phyloP scores from a whole-genome alignment of 2,113 vertebrate genomes.

The Diadophis punctatus region DNA sequence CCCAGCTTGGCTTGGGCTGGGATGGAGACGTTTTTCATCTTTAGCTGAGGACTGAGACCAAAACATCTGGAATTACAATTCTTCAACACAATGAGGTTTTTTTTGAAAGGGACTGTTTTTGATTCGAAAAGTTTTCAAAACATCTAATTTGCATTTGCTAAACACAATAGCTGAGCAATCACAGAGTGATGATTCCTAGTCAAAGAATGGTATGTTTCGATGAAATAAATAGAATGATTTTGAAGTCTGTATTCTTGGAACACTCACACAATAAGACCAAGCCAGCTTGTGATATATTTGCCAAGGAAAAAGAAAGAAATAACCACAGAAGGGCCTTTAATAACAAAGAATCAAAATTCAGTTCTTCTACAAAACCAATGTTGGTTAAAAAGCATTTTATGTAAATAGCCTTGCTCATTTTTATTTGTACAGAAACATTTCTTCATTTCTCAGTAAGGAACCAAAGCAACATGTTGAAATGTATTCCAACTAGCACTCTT shows the following conservation, averaged over 20 bases:
- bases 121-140: neutral
- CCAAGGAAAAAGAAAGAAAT: neutral
- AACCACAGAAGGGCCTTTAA: neutral
- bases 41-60: neutral
- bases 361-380: neutral
- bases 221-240: neutral
- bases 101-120: neutral
- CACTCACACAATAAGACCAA: neutral
- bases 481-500: neutral
- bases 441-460: neutral
- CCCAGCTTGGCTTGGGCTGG: neutral
- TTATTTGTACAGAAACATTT: neutral
- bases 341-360: neutral
- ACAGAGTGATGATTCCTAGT: neutral
- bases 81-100: neutral
- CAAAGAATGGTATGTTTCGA: neutral
- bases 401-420: neutral
- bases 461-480: neutral
- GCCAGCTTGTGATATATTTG: neutral
- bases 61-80: neutral
- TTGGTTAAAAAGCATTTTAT: neutral
- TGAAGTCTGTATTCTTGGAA: neutral
- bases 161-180: neutral
- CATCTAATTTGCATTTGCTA: neutral
- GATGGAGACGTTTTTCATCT: neutral